Percentiles rank a stretch among this genome's conserved stretches.
These are phyloP conservation scores for Apocrypta bakeri DNA, from an alignment of 1,140 invertebrate genomes.

Conservation along the genomic window DNA sequence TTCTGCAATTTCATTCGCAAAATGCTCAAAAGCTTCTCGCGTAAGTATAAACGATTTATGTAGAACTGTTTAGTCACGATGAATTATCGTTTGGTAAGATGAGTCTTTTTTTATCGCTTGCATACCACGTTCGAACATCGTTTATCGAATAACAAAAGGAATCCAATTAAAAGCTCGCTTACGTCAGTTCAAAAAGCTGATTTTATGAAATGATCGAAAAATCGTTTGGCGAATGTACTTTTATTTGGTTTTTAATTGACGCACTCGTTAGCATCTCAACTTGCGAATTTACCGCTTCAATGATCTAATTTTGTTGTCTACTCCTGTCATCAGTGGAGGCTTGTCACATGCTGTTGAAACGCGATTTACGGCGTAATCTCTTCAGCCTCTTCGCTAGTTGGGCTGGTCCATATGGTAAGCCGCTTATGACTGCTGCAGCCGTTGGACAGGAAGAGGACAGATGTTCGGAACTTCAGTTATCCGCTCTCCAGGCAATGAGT, in stretches of 20 bases:
- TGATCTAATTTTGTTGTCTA: too few species aligned
- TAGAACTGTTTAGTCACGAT: neutral
- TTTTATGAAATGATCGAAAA: too few species aligned
- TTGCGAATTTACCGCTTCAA: too few species aligned
- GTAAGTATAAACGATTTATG: conserved; percentile 77
- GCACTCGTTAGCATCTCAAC: too few species aligned
- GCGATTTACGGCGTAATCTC: conserved; percentile 89
- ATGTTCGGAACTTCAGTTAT: conserved; percentile 81
- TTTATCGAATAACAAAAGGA: too few species aligned
- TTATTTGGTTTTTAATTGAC: too few species aligned
- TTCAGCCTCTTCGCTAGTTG: conserved; percentile 95
- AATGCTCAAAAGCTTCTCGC: conserved; percentile 92
- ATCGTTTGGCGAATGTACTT: too few species aligned
- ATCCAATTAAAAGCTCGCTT: too few species aligned
- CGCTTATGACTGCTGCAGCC: conserved; percentile 67
- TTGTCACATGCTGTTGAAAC: conserved; percentile 88
- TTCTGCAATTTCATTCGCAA: conserved; percentile 96
- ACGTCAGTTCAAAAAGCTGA: too few species aligned
- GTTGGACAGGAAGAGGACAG: conserved; percentile 65
- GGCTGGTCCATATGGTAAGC: conserved; percentile 88
- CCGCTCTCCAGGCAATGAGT: conserved; percentile 92
- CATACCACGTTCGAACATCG: too few species aligned
- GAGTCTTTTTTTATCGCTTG: too few species aligned
- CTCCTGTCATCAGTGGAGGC: conserved; percentile 89
- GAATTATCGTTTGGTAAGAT: too few species aligned